Percentiles rank a stretch among this genome's conserved stretches.
Evolutionary conservation across 2,113 vertebrate species (phyloP).

Genomic region (Chloebia gouldiae): DNA sequence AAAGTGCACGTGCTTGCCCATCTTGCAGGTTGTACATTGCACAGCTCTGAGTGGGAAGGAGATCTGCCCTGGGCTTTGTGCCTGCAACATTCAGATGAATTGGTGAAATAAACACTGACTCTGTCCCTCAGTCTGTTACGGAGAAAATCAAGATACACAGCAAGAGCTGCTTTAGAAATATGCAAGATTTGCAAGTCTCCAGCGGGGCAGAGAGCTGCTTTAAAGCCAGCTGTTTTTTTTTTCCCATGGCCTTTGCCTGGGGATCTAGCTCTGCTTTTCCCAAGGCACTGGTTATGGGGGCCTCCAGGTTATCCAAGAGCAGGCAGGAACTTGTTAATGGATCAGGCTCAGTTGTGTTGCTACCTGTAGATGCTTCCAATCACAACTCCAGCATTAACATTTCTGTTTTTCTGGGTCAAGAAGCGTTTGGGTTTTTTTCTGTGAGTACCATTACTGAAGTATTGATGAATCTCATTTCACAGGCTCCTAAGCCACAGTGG

Average conservation of each 20-base stretch:
- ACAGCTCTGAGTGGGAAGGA: background rate
- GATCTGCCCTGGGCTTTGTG: background rate
- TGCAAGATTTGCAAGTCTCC: background rate
- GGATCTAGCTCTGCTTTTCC: background rate
- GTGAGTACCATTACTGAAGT: background rate
- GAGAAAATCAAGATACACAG: background rate
- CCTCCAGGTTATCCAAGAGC: background rate
- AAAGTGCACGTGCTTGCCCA: background rate
- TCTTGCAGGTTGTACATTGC: background rate
- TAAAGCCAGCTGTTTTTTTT: background rate
- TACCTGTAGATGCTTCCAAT: background rate
- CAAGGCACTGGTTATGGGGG: background rate
- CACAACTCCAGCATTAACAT: background rate
- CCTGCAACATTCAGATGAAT: background rate
- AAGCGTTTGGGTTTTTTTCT: background rate
- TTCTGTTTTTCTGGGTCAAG: background rate
- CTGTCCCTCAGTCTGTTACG: background rate
- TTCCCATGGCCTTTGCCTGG: background rate
- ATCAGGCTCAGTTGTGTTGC: background rate
- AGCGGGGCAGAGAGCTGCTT: background rate
- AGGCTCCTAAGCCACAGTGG: background rate
- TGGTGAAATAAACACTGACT: background rate
- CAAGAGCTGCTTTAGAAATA: background rate
- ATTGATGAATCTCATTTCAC: background rate
- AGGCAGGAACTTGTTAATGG: background rate